These are phyloP conservation scores for Dione vanillae DNA, from an alignment of 2,888 invertebrate species.

Conservation along the genomic window DNA sequence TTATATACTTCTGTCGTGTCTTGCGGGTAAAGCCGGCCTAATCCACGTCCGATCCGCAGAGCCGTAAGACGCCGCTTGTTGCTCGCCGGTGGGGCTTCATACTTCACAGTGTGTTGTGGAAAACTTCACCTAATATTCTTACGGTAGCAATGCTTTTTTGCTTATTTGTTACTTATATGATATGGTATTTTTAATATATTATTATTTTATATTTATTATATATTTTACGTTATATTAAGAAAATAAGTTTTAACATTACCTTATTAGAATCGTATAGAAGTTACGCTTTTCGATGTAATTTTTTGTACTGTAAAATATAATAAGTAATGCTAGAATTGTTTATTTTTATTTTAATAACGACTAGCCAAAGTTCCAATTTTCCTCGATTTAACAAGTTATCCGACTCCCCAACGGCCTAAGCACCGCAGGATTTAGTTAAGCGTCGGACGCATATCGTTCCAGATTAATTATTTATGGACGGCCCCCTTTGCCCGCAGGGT, in stretches of 20 bases:
- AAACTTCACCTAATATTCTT: constrained; percentile 27
- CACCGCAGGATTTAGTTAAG: constrained; percentile 74
- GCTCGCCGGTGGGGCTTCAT: constrained; percentile 70
- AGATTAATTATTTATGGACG: constrained; percentile 83
- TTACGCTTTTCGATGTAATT: neutral
- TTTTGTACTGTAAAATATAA: neutral
- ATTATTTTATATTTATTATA: neutral
- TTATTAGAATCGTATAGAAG: too few species aligned
- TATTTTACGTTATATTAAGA: neutral
- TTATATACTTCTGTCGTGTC: constrained; percentile 48
- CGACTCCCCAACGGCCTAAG: constrained; percentile 49
- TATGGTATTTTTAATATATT: neutral
- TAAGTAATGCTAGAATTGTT: neutral
- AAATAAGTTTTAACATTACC: too few species aligned
- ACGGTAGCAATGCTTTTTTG: constrained; percentile 18
- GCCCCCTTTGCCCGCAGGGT: constrained; percentile 68
- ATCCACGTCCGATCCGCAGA: constrained; percentile 64
- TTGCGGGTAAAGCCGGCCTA: constrained; percentile 68
- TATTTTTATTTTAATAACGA: neutral
- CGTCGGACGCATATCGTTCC: constrained; percentile 74
- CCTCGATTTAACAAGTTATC: constrained; percentile 20
- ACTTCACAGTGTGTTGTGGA: constrained; percentile 40
- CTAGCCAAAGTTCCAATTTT: constrained; percentile 2
- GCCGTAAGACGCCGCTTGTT: constrained; percentile 77
- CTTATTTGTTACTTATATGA: neutral